A percentile compares a stretch with the other conserved stretches of the same genome.
phyloP scores from a whole-genome alignment of 2,113 vertebrate species.

The Fukomys damarensis region DNA sequence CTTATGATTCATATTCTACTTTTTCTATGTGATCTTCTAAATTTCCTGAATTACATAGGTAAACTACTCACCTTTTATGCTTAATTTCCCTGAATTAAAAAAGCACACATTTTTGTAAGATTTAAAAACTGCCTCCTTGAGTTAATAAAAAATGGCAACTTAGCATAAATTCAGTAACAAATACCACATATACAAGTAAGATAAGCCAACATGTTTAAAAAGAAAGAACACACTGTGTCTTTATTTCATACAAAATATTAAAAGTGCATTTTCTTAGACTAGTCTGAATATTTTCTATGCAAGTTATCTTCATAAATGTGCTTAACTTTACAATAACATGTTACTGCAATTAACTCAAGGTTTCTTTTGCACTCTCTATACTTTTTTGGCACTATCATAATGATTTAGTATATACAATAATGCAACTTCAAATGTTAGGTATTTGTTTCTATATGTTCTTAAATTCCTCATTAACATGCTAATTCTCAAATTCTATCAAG shows the following conservation, averaged over 20 bases:
- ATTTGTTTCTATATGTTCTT: background rate
- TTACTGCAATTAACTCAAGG: background rate
- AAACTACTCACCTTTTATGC: background rate
- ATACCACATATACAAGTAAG: background rate
- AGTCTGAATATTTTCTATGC: background rate
- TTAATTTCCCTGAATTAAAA: background rate
- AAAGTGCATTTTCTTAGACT: background rate
- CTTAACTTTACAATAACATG: conserved; percentile 37
- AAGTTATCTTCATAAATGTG: background rate
- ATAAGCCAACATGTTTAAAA: background rate
- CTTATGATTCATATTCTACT: background rate
- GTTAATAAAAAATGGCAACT: background rate
- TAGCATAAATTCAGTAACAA: background rate
- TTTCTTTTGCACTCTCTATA: background rate
- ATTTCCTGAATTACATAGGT: background rate
- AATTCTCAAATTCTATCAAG: background rate
- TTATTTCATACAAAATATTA: background rate
- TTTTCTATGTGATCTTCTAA: background rate
- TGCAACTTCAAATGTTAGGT: background rate
- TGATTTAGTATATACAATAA: background rate
- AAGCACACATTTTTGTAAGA: background rate
- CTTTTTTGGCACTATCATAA: background rate
- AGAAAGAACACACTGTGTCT: background rate
- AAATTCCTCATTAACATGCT: background rate
- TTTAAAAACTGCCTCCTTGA: conserved; percentile 8